phyloP scores from a whole-genome alignment of 2,113 vertebrate genomes.

The Fregetta grallaria region DNA sequence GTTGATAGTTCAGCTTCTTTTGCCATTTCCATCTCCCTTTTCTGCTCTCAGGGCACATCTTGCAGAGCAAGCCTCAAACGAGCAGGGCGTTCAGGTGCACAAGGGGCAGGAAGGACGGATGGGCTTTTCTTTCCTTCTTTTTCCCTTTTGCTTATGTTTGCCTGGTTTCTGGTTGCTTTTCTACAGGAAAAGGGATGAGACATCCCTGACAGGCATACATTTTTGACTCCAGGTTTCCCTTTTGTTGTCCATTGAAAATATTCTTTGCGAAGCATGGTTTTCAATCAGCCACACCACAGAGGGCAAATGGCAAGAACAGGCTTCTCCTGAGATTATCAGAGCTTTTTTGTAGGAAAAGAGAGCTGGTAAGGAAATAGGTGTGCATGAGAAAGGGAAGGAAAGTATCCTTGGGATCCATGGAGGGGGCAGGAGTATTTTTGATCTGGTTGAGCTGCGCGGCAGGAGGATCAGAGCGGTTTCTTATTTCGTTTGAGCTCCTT shows the following conservation, averaged over 20 bases:
- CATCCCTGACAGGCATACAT: no score
- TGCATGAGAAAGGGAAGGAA: neutral
- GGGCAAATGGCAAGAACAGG: neutral
- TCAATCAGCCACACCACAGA: neutral
- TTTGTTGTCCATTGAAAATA: neutral
- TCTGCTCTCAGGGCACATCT: neutral
- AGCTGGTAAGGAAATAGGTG: neutral
- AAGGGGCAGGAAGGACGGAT: neutral
- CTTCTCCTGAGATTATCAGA: neutral
- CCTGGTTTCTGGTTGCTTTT: neutral
- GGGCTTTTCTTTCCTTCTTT: neutral
- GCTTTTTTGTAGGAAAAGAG: neutral
- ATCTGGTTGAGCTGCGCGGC: neutral
- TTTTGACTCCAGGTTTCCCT: neutral
- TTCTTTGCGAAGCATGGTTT: neutral
- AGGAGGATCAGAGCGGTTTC: neutral
- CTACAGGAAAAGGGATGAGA: neutral
- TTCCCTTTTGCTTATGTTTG: neutral
- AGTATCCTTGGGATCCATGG: neutral
- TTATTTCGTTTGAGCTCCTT: slow-evolving; percentile 9
- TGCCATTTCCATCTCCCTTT: neutral
- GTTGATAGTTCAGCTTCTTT: neutral
- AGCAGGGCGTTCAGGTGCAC: neutral
- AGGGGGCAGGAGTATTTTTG: neutral
- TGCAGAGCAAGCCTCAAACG: neutral